These are phyloP conservation scores for Artibeus lituratus DNA, from an alignment of 2,797 vertebrate species.

Conservation along the genomic window DNA sequence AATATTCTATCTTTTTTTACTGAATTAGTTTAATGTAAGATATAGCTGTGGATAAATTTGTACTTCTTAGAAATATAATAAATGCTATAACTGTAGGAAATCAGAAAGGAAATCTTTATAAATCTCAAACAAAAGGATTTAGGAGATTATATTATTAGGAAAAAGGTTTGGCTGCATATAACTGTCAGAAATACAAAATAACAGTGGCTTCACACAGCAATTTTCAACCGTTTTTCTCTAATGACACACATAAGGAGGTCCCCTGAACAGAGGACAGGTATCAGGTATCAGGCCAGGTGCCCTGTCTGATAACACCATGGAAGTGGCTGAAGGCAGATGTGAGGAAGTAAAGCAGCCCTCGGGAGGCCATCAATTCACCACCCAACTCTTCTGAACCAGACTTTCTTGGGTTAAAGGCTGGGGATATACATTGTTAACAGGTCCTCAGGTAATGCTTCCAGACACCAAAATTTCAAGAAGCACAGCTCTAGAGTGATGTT, in stretches of 20 bases:
- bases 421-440: neutral
- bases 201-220: neutral
- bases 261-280: no score
- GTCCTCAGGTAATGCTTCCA: neutral
- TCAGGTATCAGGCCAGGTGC: no score
- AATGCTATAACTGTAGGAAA: neutral
- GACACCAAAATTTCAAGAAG: neutral
- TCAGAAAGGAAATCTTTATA: neutral
- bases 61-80: neutral
- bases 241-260: no score
- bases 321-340: neutral
- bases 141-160: neutral
- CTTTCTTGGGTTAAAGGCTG: neutral
- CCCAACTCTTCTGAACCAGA: neutral
- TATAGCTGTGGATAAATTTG: neutral
- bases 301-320: neutral
- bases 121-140: constrained; percentile 19
- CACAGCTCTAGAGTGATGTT: neutral
- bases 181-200: neutral
- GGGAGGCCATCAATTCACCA: neutral
- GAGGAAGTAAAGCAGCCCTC: neutral
- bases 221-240: neutral
- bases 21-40: neutral
- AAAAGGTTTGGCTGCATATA: neutral
- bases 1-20: neutral